Base-by-base conservation (phyloP, 2,797 vertebrate species). In the Vespertilio murinus region DNA sequence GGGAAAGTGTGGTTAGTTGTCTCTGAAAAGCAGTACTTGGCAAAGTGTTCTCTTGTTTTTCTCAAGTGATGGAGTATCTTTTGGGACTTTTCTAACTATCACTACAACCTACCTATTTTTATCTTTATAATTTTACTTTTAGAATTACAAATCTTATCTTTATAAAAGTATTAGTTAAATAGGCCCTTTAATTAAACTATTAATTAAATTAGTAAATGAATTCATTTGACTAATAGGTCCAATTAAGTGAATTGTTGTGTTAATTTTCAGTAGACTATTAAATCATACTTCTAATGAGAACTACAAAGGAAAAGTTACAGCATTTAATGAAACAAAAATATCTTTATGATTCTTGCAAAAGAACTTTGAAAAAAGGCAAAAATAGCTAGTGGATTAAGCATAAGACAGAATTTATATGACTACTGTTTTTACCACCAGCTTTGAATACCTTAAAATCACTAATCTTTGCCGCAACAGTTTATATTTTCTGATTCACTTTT, bases 281-380 rank as follows among this genome's bases (percentile, higher is more conserved):
- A 94, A 82, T 92, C 23, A 70, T 61, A 86, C 18, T 73, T 87
- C 74, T 93, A 47, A 73, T 77, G 30, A 75, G 40, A 90, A 91
- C 77, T 64, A 40, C 7, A 90, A 77, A 83, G 49, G 42, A 64
- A 38, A 81, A 54, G 56, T 81, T 81, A 80, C 3, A 84, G 18
- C 12, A 75, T 47, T 78, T 93, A 91, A 82, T 45, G 45, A 87
- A 94, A 91, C 45, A 84, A 91, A 94, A 95, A 40, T 73, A 73
- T 54, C 40, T 84, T 61, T 82, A 84, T 23, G 35, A 49, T 40
- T 92, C 22, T 87, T 82, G 40, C 28, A 30, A 91, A 82, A 89
- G 22, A 81, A 79, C n/a, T 42, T 70, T 77, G 49, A 86, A 22
- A 83, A 91, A 73, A 90, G 25, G 77, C 45, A 90, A 79, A 73